A percentile compares a stretch with the other conserved stretches of the same genome.
phyloP scores from a whole-genome alignment of 2,797 vertebrate genomes.

The Denticeps clupeoides region DNA sequence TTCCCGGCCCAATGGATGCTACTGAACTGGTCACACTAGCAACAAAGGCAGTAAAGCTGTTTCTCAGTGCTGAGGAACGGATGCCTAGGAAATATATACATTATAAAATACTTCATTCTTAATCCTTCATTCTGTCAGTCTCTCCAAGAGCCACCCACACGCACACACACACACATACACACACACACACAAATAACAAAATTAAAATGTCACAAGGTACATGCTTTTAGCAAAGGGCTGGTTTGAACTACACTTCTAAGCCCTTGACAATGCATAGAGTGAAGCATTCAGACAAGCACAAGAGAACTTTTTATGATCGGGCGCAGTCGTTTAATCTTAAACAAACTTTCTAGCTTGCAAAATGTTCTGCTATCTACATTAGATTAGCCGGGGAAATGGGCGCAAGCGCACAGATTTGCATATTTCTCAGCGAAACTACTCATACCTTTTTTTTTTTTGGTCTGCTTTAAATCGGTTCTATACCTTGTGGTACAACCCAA shows the following conservation, averaged over 20 bases:
- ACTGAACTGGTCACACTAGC: neutral
- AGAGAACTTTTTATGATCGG: slow-evolving; percentile 36
- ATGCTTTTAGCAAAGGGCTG: slow-evolving; percentile 45
- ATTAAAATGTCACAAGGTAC: slow-evolving; percentile 44
- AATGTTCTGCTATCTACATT: slow-evolving; percentile 43
- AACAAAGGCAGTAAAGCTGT: slow-evolving; percentile 20
- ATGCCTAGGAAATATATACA: slow-evolving; percentile 26
- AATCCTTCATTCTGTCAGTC: slow-evolving; percentile 14
- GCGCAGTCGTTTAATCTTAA: slow-evolving; percentile 26
- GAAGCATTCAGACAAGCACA: slow-evolving; percentile 47
- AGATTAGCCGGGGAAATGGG: slow-evolving; percentile 28
- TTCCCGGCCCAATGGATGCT: too few species aligned
- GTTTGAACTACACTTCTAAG: slow-evolving; percentile 44
- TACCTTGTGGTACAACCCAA: neutral
- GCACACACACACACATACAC: slow-evolving; percentile 25
- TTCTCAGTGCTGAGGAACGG: slow-evolving; percentile 37
- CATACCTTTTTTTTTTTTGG: slow-evolving; percentile 5
- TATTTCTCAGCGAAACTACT: slow-evolving; percentile 48
- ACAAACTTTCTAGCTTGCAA: slow-evolving; percentile 47
- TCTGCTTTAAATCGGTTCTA: too few species aligned
- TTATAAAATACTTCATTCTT: slow-evolving; percentile 13
- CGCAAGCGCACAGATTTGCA: slow-evolving; percentile 25
- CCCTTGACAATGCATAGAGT: slow-evolving; percentile 59
- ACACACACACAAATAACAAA: slow-evolving; percentile 34
- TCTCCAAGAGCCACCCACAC: slow-evolving; percentile 12